These are phyloP conservation scores for Auanema freiburgensis DNA, from an alignment of 2,888 invertebrate species.

Conservation along the genomic window DNA sequence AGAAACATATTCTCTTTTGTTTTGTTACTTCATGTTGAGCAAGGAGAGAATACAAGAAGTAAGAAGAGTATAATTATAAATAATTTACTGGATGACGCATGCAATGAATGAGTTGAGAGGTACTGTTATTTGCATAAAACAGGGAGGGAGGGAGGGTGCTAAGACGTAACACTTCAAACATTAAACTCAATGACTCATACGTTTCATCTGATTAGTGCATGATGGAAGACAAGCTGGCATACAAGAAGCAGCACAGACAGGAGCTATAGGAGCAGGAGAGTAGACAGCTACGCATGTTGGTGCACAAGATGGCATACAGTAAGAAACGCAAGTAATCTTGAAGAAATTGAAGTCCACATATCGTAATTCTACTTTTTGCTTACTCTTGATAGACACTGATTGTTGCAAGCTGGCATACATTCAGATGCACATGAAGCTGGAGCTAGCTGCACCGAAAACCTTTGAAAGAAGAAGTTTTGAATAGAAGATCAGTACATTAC, in stretches of 20 bases:
- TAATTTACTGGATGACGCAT: background rate
- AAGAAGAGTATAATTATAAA: background rate
- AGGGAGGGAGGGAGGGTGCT: background rate
- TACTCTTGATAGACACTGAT: constrained; percentile 27
- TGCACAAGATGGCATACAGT: constrained; percentile 48
- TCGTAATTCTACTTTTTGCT: background rate
- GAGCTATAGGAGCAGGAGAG: constrained; percentile 13
- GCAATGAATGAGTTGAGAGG: constrained; percentile 5
- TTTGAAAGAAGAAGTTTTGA: constrained; percentile 12
- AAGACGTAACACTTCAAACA: background rate
- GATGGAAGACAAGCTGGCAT: constrained; percentile 40
- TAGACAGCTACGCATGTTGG: constrained; percentile 39
- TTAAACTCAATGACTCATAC: background rate
- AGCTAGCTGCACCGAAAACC: constrained; percentile 33
- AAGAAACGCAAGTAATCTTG: constrained; percentile 32
- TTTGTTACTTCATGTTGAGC: too few relatives aligned
- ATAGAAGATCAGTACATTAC: background rate
- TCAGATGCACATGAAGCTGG: constrained; percentile 35
- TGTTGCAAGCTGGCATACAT: constrained; percentile 39
- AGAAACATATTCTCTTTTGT: too few relatives aligned
- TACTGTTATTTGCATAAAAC: background rate
- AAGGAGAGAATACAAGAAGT: background rate
- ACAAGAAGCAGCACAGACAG: constrained; percentile 36
- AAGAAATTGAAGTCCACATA: constrained; percentile 10
- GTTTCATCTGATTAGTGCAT: constrained; percentile 18